Base-by-base conservation (phyloP, 2,113 vertebrate genomes). In the Microcebus griseorufus region DNA sequence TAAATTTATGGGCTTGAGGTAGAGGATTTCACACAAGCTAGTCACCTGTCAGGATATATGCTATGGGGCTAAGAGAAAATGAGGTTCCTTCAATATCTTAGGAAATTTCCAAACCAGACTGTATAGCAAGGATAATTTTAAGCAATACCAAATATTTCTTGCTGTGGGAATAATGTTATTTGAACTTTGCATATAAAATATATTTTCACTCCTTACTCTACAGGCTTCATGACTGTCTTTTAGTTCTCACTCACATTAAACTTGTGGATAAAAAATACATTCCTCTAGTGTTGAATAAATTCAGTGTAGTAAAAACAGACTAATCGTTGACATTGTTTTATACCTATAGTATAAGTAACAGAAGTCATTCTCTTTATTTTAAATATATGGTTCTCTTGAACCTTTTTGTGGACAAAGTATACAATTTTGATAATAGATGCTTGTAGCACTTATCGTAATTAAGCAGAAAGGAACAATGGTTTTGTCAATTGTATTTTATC, bases 191-290 rank as follows among this genome's bases (percentile, higher is more conserved):
- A 53, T 9, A 69, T 69, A 81, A 96, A 94, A 86, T 32, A 55
- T 12, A 72, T 70, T 85, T 64, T 78, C 48, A 64, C 34, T 85
- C 37, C 16, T 84, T 83, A 84, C 27, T 64, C 23, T 78, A 14
- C 6, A 91, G 17, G 37, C 55, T 87, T 83, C 10, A 45, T 75
- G 58, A 88, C 39, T 62, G 13, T 25, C 72, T 90, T 93, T 87
- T 45, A 91, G 80, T 87, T 94, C 25, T 89, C n/a, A 69, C n/a
- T 90, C 70, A 93, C 34, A 80, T 69, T 96, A 80, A 60, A 94
- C 12, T 87, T 92, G 12, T 58, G 22, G 55, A 29, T 64, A 64
- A 64, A 64, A 64, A 64, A 62, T 25, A 62, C 60, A 62, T 62
- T 62, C 60, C 25, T 62, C 60, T 9, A 25, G 60, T 58, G 55